Evolutionary conservation across 2,888 invertebrate species (phyloP).

Genomic region (Tetragnatha montana): DNA sequence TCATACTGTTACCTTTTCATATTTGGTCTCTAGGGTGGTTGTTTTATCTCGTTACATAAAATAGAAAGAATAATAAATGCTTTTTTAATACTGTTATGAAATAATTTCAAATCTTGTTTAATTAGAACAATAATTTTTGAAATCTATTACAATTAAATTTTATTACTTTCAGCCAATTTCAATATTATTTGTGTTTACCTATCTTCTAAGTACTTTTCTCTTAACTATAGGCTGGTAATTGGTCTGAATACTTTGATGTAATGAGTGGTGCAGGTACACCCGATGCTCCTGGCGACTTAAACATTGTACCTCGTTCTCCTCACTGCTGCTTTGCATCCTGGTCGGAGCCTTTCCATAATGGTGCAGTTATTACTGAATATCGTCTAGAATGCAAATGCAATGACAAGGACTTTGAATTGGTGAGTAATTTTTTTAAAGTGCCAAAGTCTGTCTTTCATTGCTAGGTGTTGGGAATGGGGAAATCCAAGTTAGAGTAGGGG

Average conservation of each 20-base stretch:
- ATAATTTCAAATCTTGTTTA: no score
- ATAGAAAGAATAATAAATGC: not conserved
- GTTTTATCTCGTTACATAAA: no score
- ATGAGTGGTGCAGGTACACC: constrained; percentile 89
- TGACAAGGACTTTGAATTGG: constrained; percentile 62
- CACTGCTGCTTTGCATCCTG: constrained; percentile 80
- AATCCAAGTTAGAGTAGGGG: no score
- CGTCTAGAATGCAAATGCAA: constrained; percentile 75
- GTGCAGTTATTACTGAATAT: constrained; percentile 85
- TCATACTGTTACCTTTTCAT: no score
- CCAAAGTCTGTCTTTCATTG: no score
- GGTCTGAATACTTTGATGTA: constrained; percentile 85
- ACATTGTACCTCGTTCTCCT: constrained; percentile 81
- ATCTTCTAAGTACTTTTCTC: not conserved
- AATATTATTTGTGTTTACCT: no score
- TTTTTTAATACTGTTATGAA: not conserved
- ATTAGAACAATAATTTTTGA: no score
- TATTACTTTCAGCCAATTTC: no score
- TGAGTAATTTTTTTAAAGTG: not conserved
- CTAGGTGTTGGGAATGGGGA: no score
- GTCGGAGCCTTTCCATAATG: constrained; percentile 85
- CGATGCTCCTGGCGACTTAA: constrained; percentile 82
- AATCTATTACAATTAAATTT: no score
- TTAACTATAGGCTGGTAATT: constrained; percentile 81
- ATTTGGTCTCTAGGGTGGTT: no score